Evolutionary conservation across 2,888 invertebrate species (phyloP).

Genomic region (Tinea semifulvella): DNA sequence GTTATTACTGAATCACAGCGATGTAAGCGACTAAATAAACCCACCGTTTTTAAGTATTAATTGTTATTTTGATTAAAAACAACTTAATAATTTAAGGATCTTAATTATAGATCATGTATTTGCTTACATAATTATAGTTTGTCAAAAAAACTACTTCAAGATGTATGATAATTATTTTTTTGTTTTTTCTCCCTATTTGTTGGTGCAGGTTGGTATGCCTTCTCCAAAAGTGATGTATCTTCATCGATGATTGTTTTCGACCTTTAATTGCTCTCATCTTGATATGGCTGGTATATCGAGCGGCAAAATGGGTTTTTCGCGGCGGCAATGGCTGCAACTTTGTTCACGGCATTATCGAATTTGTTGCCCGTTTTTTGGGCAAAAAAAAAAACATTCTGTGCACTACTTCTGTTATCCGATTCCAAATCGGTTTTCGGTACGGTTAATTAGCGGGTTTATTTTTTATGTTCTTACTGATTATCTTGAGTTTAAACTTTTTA

Average conservation of each 20-base stretch:
- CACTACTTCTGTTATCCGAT: conserved; percentile 1
- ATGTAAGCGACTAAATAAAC: too few relatives aligned
- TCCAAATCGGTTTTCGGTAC: conserved; percentile 1
- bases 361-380: conserved; percentile 15
- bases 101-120: too few relatives aligned
- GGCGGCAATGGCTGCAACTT: conserved; percentile 40
- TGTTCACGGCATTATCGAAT: conserved; percentile 28
- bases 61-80: too few relatives aligned
- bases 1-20: too few relatives aligned
- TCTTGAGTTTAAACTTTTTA: not conserved
- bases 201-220: conserved; percentile 24
- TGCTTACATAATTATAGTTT: too few relatives aligned
- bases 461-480: not conserved
- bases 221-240: conserved; percentile 27
- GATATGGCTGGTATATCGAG: conserved; percentile 65
- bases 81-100: too few relatives aligned
- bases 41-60: too few relatives aligned
- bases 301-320: conserved; percentile 64
- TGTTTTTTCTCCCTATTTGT: not conserved
- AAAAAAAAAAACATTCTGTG: conserved; percentile 12
- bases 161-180: too few relatives aligned
- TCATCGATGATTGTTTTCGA: conserved; percentile 25
- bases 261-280: conserved; percentile 67
- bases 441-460: not conserved
- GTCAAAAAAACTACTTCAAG: too few relatives aligned